Percentiles rank a stretch among this genome's conserved stretches.
Conservation (phyloP, 2,113 vertebrate genomes). For the Raphicerus campestris region DNA sequence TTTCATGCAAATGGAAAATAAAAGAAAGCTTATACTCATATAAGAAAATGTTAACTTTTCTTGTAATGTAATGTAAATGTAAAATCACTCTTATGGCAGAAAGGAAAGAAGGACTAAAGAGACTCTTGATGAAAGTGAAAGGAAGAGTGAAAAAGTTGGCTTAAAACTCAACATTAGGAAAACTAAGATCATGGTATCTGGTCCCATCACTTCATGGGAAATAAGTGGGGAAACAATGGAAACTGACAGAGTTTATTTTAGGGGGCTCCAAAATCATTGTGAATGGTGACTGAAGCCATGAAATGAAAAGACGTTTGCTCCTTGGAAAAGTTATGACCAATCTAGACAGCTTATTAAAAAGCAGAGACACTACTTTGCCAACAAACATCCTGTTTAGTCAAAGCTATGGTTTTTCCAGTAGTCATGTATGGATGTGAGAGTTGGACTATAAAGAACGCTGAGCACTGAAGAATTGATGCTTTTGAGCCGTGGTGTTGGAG, state of each 20-base stretch:
- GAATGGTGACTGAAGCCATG: neutral
- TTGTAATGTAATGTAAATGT: neutral
- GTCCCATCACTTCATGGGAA: neutral
- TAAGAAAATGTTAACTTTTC: neutral
- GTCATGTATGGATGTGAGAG: neutral
- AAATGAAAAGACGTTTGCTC: neutral
- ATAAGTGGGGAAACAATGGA: neutral
- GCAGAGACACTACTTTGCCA: neutral
- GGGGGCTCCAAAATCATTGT: neutral
- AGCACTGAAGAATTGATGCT: neutral
- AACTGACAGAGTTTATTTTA: neutral
- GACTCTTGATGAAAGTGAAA: neutral
- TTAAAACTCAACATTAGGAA: neutral
- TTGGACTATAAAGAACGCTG: neutral
- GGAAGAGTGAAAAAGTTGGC: neutral
- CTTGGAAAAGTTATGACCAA: neutral
- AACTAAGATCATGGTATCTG: neutral
- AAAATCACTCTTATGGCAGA: neutral
- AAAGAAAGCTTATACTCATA: neutral
- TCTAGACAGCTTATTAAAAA: neutral
- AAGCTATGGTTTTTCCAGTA: neutral
- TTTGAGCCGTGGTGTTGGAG: neutral
- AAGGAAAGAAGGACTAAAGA: neutral
- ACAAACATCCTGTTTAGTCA: neutral
- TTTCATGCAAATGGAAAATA: neutral